phyloP scores from a whole-genome alignment of 2,888 invertebrate species.

The Coleophora flavipennella region DNA sequence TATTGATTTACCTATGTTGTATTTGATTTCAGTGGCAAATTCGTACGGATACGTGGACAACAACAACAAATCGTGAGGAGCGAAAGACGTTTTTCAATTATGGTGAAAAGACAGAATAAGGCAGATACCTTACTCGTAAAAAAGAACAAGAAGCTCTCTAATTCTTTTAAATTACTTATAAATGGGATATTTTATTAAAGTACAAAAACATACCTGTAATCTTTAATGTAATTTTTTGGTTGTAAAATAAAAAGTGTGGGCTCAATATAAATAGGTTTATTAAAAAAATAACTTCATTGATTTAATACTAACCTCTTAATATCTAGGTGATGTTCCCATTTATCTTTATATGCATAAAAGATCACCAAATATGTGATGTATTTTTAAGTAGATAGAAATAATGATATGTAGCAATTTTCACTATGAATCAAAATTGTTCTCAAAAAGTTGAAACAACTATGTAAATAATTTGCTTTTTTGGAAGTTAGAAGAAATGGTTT shows the following conservation, averaged over 20 bases:
- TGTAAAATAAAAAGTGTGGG: neutral
- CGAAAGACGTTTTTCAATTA: neutral
- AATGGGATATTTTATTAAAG: neutral
- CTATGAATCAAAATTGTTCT: too few relatives aligned
- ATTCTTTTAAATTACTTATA: too few relatives aligned
- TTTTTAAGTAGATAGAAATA: too few relatives aligned
- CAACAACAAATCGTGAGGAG: conserved; percentile 28
- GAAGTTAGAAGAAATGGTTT: too few relatives aligned
- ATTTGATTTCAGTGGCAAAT: conserved; percentile 66
- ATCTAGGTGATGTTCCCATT: too few relatives aligned
- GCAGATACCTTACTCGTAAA: too few relatives aligned
- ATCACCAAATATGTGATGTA: neutral
- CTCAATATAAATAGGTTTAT: conserved; percentile 6
- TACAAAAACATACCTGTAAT: too few relatives aligned
- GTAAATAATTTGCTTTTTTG: too few relatives aligned
- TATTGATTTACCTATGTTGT: conserved; percentile 6
- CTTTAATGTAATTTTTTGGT: neutral
- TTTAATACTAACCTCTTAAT: neutral
- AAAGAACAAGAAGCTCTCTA: too few relatives aligned
- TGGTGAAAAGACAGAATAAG: neutral
- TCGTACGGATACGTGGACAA: conserved; percentile 66
- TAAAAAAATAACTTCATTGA: conserved; percentile 4
- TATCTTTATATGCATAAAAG: neutral
- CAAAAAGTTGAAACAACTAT: too few relatives aligned
- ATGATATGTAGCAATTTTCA: neutral